These are phyloP conservation scores for Murina feae DNA, from an alignment of 2,113 vertebrate genomes.

Conservation along the genomic window DNA sequence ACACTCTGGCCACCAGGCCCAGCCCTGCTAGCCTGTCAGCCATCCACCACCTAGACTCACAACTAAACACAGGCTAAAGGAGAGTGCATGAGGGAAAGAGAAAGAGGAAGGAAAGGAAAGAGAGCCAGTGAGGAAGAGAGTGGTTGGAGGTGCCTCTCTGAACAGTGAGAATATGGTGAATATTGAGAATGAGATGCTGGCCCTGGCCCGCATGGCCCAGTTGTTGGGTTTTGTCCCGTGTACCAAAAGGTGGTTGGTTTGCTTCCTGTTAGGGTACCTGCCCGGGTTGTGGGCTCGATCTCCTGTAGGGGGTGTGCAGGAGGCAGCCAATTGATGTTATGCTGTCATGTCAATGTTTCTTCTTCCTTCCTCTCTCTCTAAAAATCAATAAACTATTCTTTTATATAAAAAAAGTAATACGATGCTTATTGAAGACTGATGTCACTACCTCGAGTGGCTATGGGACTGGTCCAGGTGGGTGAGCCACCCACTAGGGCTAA, in stretches of 20 bases:
- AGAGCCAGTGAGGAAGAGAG: no score
- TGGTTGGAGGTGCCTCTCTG: background rate
- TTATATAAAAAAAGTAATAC: background rate
- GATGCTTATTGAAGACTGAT: background rate
- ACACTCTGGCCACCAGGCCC: background rate
- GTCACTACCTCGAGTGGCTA: rapidly evolving
- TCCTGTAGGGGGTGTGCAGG: no score
- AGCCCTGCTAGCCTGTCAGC: background rate
- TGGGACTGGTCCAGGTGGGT: rapidly evolving
- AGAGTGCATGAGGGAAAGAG: rapidly evolving
- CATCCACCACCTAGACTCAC: background rate
- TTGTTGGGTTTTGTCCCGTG: no score
- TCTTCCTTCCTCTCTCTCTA: no score
- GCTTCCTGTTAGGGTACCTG: no score
- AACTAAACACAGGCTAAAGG: background rate
- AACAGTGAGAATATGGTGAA: background rate
- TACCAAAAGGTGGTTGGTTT: no score
- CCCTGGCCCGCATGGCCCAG: no score
- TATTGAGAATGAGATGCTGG: background rate
- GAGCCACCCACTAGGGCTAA: background rate
- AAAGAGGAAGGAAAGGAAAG: background rate
- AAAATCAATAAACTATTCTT: no score
- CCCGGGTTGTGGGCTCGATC: no score
- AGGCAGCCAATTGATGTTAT: no score
- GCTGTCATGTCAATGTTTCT: no score